phyloP scores from a whole-genome alignment of 2,888 invertebrate species.

The Acholoe squamosa region DNA sequence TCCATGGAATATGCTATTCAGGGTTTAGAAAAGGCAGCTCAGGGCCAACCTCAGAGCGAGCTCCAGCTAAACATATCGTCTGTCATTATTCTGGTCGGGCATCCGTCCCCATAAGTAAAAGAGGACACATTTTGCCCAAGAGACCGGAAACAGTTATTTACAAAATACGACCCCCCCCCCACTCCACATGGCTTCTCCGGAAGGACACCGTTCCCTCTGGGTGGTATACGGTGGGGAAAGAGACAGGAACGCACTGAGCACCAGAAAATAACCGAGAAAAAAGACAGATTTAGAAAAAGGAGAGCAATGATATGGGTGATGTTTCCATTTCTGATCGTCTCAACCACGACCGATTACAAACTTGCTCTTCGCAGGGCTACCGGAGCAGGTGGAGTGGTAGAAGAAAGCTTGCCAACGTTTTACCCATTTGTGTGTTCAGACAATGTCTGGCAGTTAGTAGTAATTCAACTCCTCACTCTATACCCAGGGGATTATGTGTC shows the following conservation, averaged over 20 bases:
- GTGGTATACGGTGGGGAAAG: constrained; percentile 12
- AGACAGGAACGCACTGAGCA: neutral
- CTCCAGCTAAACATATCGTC: neutral
- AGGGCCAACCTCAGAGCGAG: too few relatives aligned
- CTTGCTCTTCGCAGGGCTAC: neutral
- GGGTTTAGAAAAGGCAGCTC: too few relatives aligned
- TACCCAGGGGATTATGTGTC: too few relatives aligned
- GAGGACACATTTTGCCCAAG: neutral
- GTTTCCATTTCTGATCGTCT: neutral
- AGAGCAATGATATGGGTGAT: neutral
- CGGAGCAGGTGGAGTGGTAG: too few relatives aligned
- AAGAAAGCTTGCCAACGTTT: too few relatives aligned
- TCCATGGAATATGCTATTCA: too few relatives aligned
- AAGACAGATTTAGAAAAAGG: neutral
- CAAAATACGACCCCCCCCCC: neutral
- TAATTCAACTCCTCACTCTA: too few relatives aligned
- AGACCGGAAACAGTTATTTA: constrained; percentile 13
- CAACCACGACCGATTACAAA: neutral
- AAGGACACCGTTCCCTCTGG: neutral
- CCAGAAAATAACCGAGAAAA: neutral
- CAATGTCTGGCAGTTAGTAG: too few relatives aligned
- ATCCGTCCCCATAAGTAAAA: neutral
- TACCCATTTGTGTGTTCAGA: too few relatives aligned
- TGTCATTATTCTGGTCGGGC: neutral
- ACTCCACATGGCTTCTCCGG: neutral